phyloP scores from a whole-genome alignment of 2,797 vertebrate genomes.

The Sebastes iracundus region DNA sequence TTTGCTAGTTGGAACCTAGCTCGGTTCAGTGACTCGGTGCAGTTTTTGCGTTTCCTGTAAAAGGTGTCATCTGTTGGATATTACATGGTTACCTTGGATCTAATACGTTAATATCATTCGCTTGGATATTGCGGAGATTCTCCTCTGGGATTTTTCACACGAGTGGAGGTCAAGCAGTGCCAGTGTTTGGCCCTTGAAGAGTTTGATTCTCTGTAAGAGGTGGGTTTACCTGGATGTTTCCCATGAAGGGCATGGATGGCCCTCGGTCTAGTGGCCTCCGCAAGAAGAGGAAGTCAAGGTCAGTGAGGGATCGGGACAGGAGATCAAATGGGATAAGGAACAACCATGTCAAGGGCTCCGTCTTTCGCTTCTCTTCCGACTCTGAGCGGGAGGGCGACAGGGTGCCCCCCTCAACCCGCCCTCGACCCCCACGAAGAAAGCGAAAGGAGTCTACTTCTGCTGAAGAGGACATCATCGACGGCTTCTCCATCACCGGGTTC shows the following conservation, averaged over 20 bases:
- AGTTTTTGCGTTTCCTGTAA: conserved; percentile 41
- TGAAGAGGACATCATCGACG: conserved; percentile 97
- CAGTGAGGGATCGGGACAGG: conserved; percentile 88
- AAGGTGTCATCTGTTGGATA: conserved; percentile 71
- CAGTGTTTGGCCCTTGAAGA: conserved; percentile 24
- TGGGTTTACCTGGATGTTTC: conserved; percentile 69
- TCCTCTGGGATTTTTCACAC: conserved; percentile 63
- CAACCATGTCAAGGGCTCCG: conserved; percentile 76
- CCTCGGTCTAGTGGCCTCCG: conserved; percentile 89
- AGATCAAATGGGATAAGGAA: conserved; percentile 82
- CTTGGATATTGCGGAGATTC: conserved; percentile 82
- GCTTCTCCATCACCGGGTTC: conserved; percentile 94
- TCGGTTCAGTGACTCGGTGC: conserved; percentile 46
- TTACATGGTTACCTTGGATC: conserved; percentile 83
- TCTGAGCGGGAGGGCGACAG: conserved; percentile 91
- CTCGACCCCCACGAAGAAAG: conserved; percentile 91
- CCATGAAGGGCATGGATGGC: conserved; percentile 90
- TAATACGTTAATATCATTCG: conserved; percentile 79
- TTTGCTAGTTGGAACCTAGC: conserved; percentile 53
- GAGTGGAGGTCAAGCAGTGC: conserved; percentile 73
- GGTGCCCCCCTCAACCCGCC: conserved; percentile 88
- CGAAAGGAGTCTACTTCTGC: conserved; percentile 91
- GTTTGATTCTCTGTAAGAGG: conserved; percentile 48
- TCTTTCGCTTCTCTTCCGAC: conserved; percentile 86
- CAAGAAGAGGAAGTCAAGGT: conserved; percentile 93